Evolutionary conservation across 2,888 invertebrate species (phyloP), one percentile per base, ranked within the genome.

Genomic region (Andricus quercusramuli): DNA sequence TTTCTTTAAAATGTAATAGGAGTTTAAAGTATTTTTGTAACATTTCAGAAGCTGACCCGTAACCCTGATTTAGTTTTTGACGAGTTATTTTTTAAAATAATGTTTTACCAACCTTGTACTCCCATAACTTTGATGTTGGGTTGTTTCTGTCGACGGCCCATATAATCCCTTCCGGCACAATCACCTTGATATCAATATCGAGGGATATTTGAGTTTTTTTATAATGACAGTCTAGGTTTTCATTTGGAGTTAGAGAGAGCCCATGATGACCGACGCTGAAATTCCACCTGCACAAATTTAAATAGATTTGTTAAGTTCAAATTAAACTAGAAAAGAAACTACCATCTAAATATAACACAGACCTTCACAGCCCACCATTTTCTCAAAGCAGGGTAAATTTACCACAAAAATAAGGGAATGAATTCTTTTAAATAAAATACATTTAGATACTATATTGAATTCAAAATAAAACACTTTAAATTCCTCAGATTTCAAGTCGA

Each of bases 241-340:
- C 90, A 68, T 93, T 92, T 79, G 93, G 93, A 79, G 94, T 89
- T 89, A 96, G 81, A 79, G 96, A 95, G 77, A 98, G 90, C 86
- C 98, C 96, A 92, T 98, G 97, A 86, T 97, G 96, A 0, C 97
- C 98, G 32, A 99, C 98, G 92, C 98, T 98, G 92, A 98, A 99
- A 94, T 99, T 99, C 99, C 99, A 99, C 90, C 98, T 94, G 86
- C 22, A 85, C 66, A 68, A 64, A 79, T 81, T 47, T 15, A 47
- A 47, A 47, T 15, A 17, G 17, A 47, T 47, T 47, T 15, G 15
- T 47, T 47, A 15, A 47, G 15, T 47, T 17, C 17, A 47, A 47
- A 15, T 15, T 17, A 47, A 15, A 4, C 17, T 47, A 47, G 4
- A 47, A 47, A 47, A 17, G 17, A 79, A 77, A 65, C 8, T 41